A percentile compares a stretch with the other conserved stretches of the same genome.
Conservation (phyloP, 2,113 vertebrate genomes). For the Tragulus kanchil region DNA sequence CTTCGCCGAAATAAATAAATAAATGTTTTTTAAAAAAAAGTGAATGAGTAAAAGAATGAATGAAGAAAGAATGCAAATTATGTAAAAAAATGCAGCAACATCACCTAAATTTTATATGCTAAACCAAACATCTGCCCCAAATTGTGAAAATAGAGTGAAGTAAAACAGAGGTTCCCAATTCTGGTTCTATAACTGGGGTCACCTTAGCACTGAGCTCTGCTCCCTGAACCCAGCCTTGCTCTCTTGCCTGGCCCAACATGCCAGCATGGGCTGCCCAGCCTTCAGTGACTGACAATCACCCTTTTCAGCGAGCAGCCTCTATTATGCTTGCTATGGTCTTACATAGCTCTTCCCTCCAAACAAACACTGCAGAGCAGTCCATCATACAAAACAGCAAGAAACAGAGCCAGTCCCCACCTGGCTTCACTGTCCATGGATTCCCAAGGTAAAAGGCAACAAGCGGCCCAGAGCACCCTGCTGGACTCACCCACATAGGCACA, state of each 20-base stretch:
- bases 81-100: not conserved
- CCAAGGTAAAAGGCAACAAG: not conserved
- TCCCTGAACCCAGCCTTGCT: not conserved
- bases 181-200: not conserved
- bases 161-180: not conserved
- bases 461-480: not conserved
- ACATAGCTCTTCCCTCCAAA: not conserved
- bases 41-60: not conserved
- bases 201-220: not conserved
- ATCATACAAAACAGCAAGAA: not conserved
- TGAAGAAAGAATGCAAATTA: not conserved
- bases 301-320: not conserved
- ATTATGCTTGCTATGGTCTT: not conserved
- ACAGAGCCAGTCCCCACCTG: not conserved
- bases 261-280: not conserved
- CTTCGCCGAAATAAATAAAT: too few species aligned
- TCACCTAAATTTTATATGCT: not conserved
- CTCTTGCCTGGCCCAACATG: not conserved
- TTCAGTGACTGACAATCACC: not conserved
- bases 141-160: not conserved
- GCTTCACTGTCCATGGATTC: not conserved
- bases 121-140: not conserved
- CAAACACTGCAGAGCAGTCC: not conserved
- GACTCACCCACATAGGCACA: not conserved
- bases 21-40: too few species aligned